Percentiles rank a stretch among this genome's conserved stretches.
Evolutionary conservation across 2,888 invertebrate genomes (phyloP).

Genomic region (Acleris literana): DNA sequence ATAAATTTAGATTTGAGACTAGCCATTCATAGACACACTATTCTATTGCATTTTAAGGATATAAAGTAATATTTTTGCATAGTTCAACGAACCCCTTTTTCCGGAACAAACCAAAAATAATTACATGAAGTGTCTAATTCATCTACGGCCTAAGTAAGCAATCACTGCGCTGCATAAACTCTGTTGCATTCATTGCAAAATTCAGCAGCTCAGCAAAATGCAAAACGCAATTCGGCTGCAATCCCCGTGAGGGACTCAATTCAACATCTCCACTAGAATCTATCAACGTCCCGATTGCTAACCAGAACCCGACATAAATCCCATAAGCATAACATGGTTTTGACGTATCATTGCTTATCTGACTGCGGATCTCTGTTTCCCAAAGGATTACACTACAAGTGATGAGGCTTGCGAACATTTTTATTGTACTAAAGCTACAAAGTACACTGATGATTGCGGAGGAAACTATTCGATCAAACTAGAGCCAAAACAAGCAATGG

Average conservation of each 20-base stretch:
- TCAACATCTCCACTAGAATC: constrained; percentile 57
- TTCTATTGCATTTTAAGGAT: too few species aligned
- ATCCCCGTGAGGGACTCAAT: constrained; percentile 36
- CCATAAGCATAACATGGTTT: constrained; percentile 77
- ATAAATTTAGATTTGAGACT: too few species aligned
- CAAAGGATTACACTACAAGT: constrained; percentile 56
- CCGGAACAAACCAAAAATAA: too few species aligned
- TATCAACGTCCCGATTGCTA: constrained; percentile 73
- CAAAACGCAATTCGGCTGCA: constrained; percentile 30
- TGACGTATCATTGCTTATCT: constrained; percentile 81
- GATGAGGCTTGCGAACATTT: constrained; percentile 42
- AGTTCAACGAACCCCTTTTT: too few species aligned
- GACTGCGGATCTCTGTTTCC: constrained; percentile 62
- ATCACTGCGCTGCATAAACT: too few species aligned
- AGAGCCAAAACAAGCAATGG: constrained; percentile 41
- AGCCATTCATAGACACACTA: too few species aligned
- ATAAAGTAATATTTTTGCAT: too few species aligned
- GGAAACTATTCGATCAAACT: not conserved
- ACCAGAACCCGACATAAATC: constrained; percentile 67
- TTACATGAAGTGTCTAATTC: too few species aligned
- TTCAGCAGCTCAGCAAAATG: constrained; percentile 17
- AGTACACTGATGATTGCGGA: not conserved
- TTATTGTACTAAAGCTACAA: not conserved
- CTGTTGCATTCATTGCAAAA: not conserved
- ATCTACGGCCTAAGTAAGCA: too few species aligned